Percentiles rank a stretch among this genome's conserved stretches.
phyloP scores from a whole-genome alignment of 2,113 vertebrate genomes.

The Oncorhynchus mykiss region DNA sequence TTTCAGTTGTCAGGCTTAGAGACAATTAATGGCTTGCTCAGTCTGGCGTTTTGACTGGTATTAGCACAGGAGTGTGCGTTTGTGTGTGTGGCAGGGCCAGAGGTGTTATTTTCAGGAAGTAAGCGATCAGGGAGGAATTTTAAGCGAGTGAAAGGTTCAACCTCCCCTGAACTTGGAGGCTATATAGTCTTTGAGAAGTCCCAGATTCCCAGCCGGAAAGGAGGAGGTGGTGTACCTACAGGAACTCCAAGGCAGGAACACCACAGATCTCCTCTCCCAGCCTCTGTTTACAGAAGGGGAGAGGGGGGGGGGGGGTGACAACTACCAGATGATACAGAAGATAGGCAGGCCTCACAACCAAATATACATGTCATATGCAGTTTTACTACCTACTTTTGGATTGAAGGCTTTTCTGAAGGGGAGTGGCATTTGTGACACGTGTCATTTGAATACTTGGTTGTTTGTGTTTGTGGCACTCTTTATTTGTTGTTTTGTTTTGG shows the following conservation, averaged over 20 bases:
- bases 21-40: neutral
- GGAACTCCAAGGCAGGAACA: neutral
- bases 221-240: constrained; percentile 1
- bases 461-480: too few relatives aligned
- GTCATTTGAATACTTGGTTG: too few relatives aligned
- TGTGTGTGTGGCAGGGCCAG: neutral
- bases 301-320: neutral
- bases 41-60: constrained; percentile 2
- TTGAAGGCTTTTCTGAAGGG: neutral
- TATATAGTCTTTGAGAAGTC: neutral
- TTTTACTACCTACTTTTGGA: neutral
- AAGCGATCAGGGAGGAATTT: constrained; percentile 3
- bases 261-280: neutral
- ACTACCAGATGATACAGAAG: neutral
- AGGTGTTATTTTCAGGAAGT: constrained; percentile 5
- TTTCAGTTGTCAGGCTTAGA: neutral
- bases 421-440: too few relatives aligned
- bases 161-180: neutral
- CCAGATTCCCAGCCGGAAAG: constrained; percentile 12
- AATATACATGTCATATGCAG: neutral
- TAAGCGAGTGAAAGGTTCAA: neutral
- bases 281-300: constrained; percentile 7
- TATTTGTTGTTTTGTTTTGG: too few relatives aligned
- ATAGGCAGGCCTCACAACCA: neutral
- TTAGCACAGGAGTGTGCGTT: neutral